phyloP scores from a whole-genome alignment of 1,140 invertebrate genomes.

The Zaprionus lachaisei region DNA sequence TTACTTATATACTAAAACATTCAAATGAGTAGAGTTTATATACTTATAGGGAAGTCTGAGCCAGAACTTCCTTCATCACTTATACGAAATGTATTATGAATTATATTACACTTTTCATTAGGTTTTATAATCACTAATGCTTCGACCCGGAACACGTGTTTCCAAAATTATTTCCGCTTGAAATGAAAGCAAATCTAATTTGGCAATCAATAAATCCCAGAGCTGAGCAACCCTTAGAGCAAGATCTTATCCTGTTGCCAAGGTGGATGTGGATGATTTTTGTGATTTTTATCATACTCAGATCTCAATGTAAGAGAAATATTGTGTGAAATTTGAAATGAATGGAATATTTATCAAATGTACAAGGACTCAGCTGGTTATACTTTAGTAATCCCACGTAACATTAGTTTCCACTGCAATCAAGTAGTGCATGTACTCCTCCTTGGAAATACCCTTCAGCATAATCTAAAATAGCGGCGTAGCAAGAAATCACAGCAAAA shows the following conservation, averaged over 20 bases:
- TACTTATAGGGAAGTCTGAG: no score
- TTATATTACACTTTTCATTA: background rate
- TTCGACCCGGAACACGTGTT: conserved; percentile 38
- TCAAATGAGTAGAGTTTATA: no score
- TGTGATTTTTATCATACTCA: background rate
- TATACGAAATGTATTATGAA: no score
- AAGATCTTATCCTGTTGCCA: background rate
- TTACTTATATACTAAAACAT: background rate
- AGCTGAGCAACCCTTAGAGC: conserved; percentile 22
- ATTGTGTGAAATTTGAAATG: background rate
- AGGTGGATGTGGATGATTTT: background rate
- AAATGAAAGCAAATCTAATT: conserved; percentile 44
- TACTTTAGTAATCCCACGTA: background rate
- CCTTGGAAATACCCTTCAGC: background rate
- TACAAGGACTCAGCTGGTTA: background rate
- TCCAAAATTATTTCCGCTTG: conserved; percentile 25
- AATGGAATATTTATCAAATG: background rate
- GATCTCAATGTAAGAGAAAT: background rate
- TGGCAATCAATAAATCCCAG: conserved; percentile 30
- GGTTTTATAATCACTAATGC: background rate
- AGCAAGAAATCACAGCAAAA: conserved; percentile 65
- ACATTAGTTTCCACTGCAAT: background rate
- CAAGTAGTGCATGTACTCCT: conserved; percentile 24
- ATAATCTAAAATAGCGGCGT: conserved; percentile 42
- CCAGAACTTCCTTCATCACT: no score